Evolutionary conservation across 2,888 invertebrate genomes (phyloP).

Genomic region (Anoplius nigerrimus): DNA sequence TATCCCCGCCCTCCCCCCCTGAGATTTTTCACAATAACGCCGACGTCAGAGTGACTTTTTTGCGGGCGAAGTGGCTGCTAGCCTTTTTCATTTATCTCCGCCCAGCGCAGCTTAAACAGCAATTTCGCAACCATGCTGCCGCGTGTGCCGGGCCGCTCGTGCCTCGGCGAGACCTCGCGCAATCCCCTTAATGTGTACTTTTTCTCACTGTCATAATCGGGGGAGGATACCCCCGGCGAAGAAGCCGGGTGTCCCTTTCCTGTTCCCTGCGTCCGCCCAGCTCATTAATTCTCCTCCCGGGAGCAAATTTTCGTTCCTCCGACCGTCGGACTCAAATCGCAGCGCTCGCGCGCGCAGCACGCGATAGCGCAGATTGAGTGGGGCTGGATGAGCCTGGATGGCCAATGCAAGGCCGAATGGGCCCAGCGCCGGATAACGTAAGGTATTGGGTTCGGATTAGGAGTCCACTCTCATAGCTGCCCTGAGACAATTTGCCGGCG

Average conservation of each 20-base stretch:
- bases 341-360: background rate
- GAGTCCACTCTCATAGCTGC: too few relatives aligned
- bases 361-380: too few relatives aligned
- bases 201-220: slow-evolving; percentile 58
- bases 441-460: too few relatives aligned
- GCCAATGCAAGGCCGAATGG: too few relatives aligned
- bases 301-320: background rate
- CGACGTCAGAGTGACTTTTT: slow-evolving; percentile 3
- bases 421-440: too few relatives aligned
- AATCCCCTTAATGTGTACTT: slow-evolving; percentile 57
- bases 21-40: slow-evolving; percentile 4
- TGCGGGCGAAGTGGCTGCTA: slow-evolving; percentile 30
- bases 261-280: background rate
- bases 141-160: slow-evolving; percentile 41
- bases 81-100: slow-evolving; percentile 55
- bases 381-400: too few relatives aligned
- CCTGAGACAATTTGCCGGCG: too few relatives aligned
- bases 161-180: slow-evolving; percentile 41
- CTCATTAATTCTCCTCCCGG: slow-evolving; percentile 40
- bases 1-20: background rate
- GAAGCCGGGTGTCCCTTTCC: slow-evolving; percentile 15
- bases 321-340: background rate
- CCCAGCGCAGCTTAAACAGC: slow-evolving; percentile 51
- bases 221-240: slow-evolving; percentile 20
- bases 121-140: slow-evolving; percentile 40